Evolutionary conservation across 2,888 invertebrate genomes (phyloP), one percentile per base, ranked within the genome.

Genomic region (Petrophora chlorosata): DNA sequence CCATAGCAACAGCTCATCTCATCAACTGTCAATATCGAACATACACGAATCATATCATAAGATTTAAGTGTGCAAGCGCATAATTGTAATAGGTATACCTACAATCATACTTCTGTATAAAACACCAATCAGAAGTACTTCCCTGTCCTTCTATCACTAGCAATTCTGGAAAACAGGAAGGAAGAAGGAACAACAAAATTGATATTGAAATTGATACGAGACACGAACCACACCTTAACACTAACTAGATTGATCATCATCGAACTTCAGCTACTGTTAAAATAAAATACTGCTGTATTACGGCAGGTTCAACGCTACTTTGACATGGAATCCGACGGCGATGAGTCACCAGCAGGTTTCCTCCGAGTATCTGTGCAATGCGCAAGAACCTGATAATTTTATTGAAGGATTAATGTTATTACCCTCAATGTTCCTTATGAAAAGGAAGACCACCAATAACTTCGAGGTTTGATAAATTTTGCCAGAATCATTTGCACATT

Each of bases 301-400:
- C 9, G 10, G 15, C 42, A 39, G 35, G 45, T 41, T 44, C 33
- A 44, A 49, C 44, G 34, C 29, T 38, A 42, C 36, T 34, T 33
- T 39, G 47, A 44, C 47, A 50, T 47, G 43, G 46, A 50, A 44
- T 47, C 54, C 40, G 43, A 42, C 8, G 38, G n/a, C 25, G 39
- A 43, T 54, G 50, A 36, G 36, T 47, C 51, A 51, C 33, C 33
- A 29, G 45, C 51, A 46, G 46, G 51, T 50, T 50, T 44, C 34
- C 39, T 8, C 23, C 17, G 35, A 34, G 34, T 33, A 44, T 44
- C 29, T 43, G 23, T 16, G 39, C 29, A 29, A 43, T 50, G 49
- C 28, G 26, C 26, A 25, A 44, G 34, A 39, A 34, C 43, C 43
- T 44, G 43, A 39, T 44, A 39, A 25, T 32, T 48, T 42, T 32